Conservation (phyloP, 2,113 vertebrate genomes). For the Tachycineta bicolor region DNA sequence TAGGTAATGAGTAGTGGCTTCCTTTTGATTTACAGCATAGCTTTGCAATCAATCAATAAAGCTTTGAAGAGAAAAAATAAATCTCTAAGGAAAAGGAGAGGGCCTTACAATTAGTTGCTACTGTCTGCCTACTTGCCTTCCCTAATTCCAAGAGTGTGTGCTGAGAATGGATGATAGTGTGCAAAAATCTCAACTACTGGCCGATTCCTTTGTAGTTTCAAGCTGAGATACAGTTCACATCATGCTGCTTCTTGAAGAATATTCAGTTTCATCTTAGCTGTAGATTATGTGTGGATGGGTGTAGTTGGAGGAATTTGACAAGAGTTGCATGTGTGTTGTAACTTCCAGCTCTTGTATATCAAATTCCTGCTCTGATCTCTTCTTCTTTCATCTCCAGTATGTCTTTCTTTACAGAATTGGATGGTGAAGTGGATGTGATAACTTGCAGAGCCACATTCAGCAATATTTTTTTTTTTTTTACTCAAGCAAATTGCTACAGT, state of each 20-base stretch:
- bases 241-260: neutral
- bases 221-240: neutral
- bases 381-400: constrained; percentile 22
- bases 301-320: constrained; percentile 27
- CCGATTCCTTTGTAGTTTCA: neutral
- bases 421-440: neutral
- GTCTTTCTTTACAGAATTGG: neutral
- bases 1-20: constrained; percentile 82
- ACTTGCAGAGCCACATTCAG: neutral
- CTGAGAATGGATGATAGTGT: neutral
- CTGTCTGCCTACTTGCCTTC: neutral
- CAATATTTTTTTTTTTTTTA: neutral
- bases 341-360: constrained; percentile 19
- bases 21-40: constrained; percentile 79
- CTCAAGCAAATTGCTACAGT: neutral
- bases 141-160: neutral
- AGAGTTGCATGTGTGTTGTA: neutral
- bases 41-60: constrained; percentile 70
- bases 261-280: constrained; percentile 47
- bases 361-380: constrained; percentile 49
- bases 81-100: constrained; percentile 49
- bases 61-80: constrained; percentile 71
- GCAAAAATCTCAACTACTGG: neutral
- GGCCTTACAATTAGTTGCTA: constrained; percentile 51
- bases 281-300: neutral